phyloP scores from a whole-genome alignment of 2,113 vertebrate genomes.

The Trichomycterus rosablanca region DNA sequence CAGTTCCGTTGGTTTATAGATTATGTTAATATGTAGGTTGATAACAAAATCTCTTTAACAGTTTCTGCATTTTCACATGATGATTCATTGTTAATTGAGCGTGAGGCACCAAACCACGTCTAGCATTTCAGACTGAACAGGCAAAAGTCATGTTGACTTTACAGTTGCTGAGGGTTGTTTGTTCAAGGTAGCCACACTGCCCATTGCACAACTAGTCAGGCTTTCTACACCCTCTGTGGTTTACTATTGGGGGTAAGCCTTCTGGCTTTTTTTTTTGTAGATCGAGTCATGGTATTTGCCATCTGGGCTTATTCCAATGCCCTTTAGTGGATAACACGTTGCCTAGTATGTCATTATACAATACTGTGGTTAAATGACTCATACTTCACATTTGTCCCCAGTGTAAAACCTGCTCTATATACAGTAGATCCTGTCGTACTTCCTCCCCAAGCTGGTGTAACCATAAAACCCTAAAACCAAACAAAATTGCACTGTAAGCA shows the following conservation, averaged over 20 bases:
- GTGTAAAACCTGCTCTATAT: slow-evolving; percentile 71
- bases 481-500: slow-evolving; percentile 71
- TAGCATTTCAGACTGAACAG: slow-evolving; percentile 42
- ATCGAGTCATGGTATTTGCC: slow-evolving; percentile 42
- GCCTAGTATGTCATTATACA: slow-evolving; percentile 69
- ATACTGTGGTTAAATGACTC: slow-evolving; percentile 64
- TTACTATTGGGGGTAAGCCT: slow-evolving; percentile 39
- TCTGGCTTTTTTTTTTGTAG: slow-evolving; percentile 31
- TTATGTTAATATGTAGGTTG: neutral
- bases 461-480: slow-evolving; percentile 72
- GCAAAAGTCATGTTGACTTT: slow-evolving; percentile 41
- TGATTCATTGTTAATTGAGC: slow-evolving; percentile 61
- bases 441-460: slow-evolving; percentile 65
- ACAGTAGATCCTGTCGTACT: slow-evolving; percentile 65
- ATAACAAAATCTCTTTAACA: slow-evolving; percentile 1
- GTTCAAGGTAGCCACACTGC: slow-evolving; percentile 46
- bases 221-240: slow-evolving; percentile 23
- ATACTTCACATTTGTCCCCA: slow-evolving; percentile 69
- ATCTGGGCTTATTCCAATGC: slow-evolving; percentile 54
- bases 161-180: slow-evolving; percentile 56
- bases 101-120: slow-evolving; percentile 62
- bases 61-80: slow-evolving; percentile 4
- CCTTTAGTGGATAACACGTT: slow-evolving; percentile 52
- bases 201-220: slow-evolving; percentile 25
- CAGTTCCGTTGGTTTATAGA: too few relatives aligned